Evolutionary conservation across 2,113 vertebrate genomes (phyloP).

Genomic region (Falco punctatus): DNA sequence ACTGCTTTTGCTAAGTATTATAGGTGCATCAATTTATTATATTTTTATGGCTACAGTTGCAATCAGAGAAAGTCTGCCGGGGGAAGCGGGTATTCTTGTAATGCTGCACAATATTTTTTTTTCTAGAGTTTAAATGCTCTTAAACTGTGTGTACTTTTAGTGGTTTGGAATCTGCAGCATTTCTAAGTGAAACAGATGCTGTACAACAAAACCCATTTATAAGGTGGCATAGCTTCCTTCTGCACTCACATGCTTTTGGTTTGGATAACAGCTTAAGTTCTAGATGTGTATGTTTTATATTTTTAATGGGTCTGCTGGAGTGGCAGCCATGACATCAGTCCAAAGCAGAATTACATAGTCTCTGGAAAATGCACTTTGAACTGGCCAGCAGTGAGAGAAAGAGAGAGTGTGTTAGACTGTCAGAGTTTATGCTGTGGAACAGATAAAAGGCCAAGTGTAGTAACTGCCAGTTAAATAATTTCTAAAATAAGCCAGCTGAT

Average conservation of each 20-base stretch:
- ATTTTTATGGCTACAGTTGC: background rate
- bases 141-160: background rate
- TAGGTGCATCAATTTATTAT: background rate
- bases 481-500: conserved; percentile 25
- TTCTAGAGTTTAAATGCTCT: background rate
- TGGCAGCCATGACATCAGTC: conserved; percentile 41
- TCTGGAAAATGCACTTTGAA: conserved; percentile 47
- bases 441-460: conserved; percentile 45
- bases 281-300: background rate
- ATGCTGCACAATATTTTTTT: background rate
- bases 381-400: conserved; percentile 10
- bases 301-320: conserved; percentile 14
- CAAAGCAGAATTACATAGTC: conserved; percentile 9
- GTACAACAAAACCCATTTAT: background rate
- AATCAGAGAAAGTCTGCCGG: background rate
- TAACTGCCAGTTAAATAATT: conserved; percentile 20
- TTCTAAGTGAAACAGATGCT: background rate
- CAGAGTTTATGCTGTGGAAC: conserved; percentile 17
- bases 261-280: background rate
- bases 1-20: background rate
- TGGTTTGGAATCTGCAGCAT: background rate
- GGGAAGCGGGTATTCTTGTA: background rate
- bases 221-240: background rate
- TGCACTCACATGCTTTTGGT: background rate
- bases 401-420: background rate